Base-by-base conservation (phyloP, 2,797 vertebrate genomes). In the Clamator glandarius region DNA sequence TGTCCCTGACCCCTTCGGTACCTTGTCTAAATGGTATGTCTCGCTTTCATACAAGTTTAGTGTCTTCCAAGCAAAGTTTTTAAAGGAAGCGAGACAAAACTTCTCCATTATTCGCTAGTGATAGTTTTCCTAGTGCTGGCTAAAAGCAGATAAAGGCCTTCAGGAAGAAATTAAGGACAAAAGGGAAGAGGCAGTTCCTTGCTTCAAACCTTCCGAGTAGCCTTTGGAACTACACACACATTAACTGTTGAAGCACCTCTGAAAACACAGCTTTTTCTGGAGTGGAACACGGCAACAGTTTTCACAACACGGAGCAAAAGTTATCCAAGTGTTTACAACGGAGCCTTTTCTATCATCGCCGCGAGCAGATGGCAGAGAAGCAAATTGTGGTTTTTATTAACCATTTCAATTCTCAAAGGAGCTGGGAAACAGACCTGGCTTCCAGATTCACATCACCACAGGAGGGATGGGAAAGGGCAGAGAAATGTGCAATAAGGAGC, bases 341-440 rank as follows among this genome's bases (percentile, higher is more conserved):
- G 67, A 63, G 63, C 70, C 78, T 42, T 59, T 25, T 35, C 74
- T 29, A 23, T 18, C 68, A 3, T 26, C 70, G 73, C 24, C 93
- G 80, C 63, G 48, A 67, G 94, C 93, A 91, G 87, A 83, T 84
- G 85, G 94, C 93, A 92, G 63, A 18, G 94, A 42, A 77, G 73
- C 58, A 84, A 82, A 78, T 15, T 42, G 68, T 0, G 8, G n/a
- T 25, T 93, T 52, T 59, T 91, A 46, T 62, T 25, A 84, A 75
- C 70, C 84, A 70, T 41, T 70, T 15, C 63, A 48, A 9, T 33
- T 6, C 93, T 8, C 72, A 4, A 6, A 76, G 85, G 79, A 88
- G 84, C 72, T 85, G 83, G 52, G 52, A 92, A 44, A 87, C 14
- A 12, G 1, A 36, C 14, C 31, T 59, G 24, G 67, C 88, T 79